These are phyloP conservation scores for Lates calcarifer DNA, from an alignment of 2,113 vertebrate genomes.

Conservation along the genomic window DNA sequence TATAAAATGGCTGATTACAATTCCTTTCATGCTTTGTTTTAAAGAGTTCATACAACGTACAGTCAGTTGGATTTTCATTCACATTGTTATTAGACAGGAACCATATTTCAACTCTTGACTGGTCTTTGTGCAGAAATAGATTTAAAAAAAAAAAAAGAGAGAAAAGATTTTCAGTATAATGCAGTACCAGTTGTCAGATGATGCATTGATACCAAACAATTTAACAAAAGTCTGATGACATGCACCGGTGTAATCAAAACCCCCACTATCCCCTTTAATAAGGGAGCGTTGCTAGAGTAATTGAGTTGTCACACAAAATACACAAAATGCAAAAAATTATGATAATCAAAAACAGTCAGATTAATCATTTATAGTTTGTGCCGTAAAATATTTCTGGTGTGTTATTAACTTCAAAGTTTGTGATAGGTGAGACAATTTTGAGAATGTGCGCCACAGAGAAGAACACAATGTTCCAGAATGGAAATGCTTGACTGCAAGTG, in stretches of 20 bases:
- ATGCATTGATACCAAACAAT: slow-evolving; percentile 31
- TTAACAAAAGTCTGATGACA: slow-evolving; percentile 33
- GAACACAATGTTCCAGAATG: background rate
- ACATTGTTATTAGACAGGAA: slow-evolving; percentile 26
- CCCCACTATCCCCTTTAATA: slow-evolving; percentile 22
- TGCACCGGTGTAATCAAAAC: slow-evolving; percentile 38
- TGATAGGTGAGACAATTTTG: background rate
- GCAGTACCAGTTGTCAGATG: slow-evolving; percentile 13
- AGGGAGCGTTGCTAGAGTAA: slow-evolving; percentile 9
- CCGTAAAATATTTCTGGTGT: background rate
- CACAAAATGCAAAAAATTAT: background rate
- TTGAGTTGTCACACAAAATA: slow-evolving; percentile 32
- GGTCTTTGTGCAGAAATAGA: slow-evolving; percentile 31
- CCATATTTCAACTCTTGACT: slow-evolving; percentile 28
- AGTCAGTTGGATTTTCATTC: slow-evolving; percentile 31
- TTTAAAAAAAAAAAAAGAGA: background rate
- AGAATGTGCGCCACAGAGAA: background rate
- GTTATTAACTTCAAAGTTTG: slow-evolving; percentile 5
- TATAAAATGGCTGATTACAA: slow-evolving; percentile 40
- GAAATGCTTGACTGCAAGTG: background rate
- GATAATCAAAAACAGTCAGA: slow-evolving; percentile 2
- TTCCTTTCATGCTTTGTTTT: slow-evolving; percentile 52
- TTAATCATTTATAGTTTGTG: slow-evolving; percentile 4
- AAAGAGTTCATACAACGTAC: slow-evolving; percentile 57
- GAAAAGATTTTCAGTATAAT: slow-evolving; percentile 3